Percentiles rank a stretch among this genome's conserved stretches.
Conservation (phyloP, 1,140 invertebrate species). For the Trichoplusia ni region DNA sequence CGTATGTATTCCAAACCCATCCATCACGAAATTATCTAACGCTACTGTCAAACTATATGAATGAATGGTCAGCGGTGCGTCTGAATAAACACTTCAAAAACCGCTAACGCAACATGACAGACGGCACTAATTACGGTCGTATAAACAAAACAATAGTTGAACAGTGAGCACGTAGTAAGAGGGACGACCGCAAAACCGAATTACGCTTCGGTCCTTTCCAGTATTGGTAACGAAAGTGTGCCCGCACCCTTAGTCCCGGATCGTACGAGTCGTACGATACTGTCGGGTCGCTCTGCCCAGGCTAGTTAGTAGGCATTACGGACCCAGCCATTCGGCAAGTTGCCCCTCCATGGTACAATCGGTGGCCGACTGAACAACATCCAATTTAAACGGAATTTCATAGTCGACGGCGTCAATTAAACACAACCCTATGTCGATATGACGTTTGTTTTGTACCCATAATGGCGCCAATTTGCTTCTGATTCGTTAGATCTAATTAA, state of each 20-base stretch:
- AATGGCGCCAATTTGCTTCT: slow-evolving; percentile 42
- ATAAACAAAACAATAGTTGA: slow-evolving; percentile 57
- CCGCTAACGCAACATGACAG: slow-evolving; percentile 42
- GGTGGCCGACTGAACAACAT: slow-evolving; percentile 45
- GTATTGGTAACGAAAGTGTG: slow-evolving; percentile 49
- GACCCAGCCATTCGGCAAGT: slow-evolving; percentile 47
- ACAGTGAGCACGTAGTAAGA: slow-evolving; percentile 42
- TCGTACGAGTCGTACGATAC: background rate
- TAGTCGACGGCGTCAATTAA: slow-evolving; percentile 59
- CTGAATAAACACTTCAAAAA: slow-evolving; percentile 36
- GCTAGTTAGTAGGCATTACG: slow-evolving; percentile 64
- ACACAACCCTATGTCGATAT: slow-evolving; percentile 41
- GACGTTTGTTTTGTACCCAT: slow-evolving; percentile 41
- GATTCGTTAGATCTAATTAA: slow-evolving; percentile 35
- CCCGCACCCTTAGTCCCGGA: slow-evolving; percentile 24
- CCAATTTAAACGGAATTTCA: slow-evolving; percentile 63
- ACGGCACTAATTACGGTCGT: slow-evolving; percentile 50
- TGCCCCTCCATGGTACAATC: slow-evolving; percentile 47
- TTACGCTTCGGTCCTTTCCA: slow-evolving; percentile 49
- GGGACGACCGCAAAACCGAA: slow-evolving; percentile 56
- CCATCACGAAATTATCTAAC: no score
- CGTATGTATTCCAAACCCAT: no score
- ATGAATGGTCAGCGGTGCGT: slow-evolving; percentile 17
- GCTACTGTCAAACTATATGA: slow-evolving; percentile 1
- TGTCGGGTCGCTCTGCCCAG: slow-evolving; percentile 5